These are phyloP conservation scores for Sula dactylatra DNA, from an alignment of 2,113 vertebrate genomes.

Conservation along the genomic window DNA sequence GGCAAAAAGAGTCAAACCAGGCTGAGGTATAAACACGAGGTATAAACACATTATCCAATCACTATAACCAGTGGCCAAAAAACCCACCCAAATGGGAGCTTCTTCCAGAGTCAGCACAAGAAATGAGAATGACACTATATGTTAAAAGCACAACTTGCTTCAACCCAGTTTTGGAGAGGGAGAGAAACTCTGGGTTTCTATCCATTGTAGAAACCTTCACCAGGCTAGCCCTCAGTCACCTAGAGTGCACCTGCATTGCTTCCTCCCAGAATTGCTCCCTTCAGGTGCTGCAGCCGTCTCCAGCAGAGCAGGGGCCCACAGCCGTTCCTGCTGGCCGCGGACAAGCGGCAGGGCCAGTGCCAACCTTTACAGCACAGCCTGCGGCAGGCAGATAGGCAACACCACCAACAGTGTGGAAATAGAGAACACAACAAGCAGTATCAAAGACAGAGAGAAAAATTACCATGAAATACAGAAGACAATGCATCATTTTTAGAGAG, in stretches of 20 bases:
- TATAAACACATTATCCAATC: background rate
- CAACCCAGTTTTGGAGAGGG: background rate
- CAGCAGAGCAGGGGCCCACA: fast-evolving
- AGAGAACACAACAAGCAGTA: background rate
- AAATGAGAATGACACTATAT: background rate
- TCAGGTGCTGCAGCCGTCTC: fast-evolving
- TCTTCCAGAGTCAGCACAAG: background rate
- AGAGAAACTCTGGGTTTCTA: background rate
- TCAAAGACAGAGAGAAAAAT: background rate
- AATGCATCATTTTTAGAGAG: background rate
- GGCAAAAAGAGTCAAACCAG: background rate
- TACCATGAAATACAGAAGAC: background rate
- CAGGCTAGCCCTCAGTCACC: background rate
- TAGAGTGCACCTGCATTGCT: background rate
- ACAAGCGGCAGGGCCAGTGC: fast-evolving
- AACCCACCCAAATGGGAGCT: fast-evolving
- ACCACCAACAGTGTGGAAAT: background rate
- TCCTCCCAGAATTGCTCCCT: background rate
- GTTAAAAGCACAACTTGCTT: background rate
- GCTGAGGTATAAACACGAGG: background rate
- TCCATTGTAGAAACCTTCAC: background rate
- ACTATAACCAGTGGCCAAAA: background rate
- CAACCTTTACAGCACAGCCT: background rate
- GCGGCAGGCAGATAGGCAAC: background rate
- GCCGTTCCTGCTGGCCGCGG: fast-evolving